These are phyloP conservation scores for Menidia menidia DNA, from an alignment of 2,797 vertebrate species.

Conservation along the genomic window DNA sequence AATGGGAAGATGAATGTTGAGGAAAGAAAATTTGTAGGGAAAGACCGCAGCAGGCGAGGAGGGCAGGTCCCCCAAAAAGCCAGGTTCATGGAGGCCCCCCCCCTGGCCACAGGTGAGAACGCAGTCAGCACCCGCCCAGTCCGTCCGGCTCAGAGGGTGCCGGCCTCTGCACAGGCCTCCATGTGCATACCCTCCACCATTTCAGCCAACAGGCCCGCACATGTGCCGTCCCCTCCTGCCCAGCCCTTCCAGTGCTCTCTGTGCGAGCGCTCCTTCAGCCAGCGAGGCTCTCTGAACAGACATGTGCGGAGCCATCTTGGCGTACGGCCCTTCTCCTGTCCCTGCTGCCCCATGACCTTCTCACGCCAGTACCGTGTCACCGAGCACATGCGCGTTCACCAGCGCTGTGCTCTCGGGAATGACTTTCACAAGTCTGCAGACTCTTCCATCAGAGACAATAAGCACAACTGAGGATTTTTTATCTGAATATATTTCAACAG, in stretches of 20 bases:
- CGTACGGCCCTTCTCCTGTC: conserved; percentile 81
- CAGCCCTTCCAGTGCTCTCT: conserved; percentile 77
- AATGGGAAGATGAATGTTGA: conserved; percentile 2
- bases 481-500: background rate
- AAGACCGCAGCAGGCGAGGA: conserved; percentile 10
- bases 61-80: conserved; percentile 12
- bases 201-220: conserved; percentile 31
- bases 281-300: conserved; percentile 82
- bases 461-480: conserved; percentile 3
- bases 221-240: conserved; percentile 36
- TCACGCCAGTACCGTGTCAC: conserved; percentile 83
- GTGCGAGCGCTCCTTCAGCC: conserved; percentile 80
- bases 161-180: conserved; percentile 18
- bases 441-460: conserved; percentile 34
- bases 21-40: conserved; percentile 2
- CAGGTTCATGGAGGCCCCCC: background rate
- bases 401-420: conserved; percentile 51
- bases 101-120: conserved; percentile 7
- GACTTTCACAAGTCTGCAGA: conserved; percentile 41
- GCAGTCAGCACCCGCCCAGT: conserved; percentile 11
- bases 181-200: conserved; percentile 34
- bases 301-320: conserved; percentile 82
- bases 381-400: conserved; percentile 83
- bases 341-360: conserved; percentile 82
- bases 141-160: conserved; percentile 17